Evolutionary conservation across 2,113 vertebrate species (phyloP), one percentile per base, ranked within the genome.

Genomic region (Castor canadensis): DNA sequence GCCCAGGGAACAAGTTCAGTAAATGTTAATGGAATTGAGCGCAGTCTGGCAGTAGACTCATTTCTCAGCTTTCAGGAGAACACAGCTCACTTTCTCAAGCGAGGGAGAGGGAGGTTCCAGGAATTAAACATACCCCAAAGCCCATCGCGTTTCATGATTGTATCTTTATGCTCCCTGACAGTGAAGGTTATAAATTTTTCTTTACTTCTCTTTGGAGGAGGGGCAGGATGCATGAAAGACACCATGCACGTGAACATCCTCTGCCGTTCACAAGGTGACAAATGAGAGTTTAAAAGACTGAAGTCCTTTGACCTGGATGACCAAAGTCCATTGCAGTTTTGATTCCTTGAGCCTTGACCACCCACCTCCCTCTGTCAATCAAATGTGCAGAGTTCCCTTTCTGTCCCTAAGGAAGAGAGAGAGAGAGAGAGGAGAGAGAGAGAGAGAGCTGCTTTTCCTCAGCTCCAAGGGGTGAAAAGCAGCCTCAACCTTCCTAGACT

Each of bases 1-100:
- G 84, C 62, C 7, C 0, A 0, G 0, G 35, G 58, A 22, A 5
- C 30, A 4, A 24, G 49, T 16, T 94, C 71, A 4, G 17, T 13
- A 72, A 13, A 38, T 16, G 49, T 49, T 62, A 38, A 90, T 35
- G 81, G 94, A 38, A n/a, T 12, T 69, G 92, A 67, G 49, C 3
- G 9, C 5, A 24, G 91, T 71, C n/a, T 4, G 20, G 67, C 20
- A 9, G 15, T 2, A 81, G 38, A 54, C 96, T 92, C 86, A 47
- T 54, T 69, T 87, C 86, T 84, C 58, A 45, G 82, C 58, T 67
- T 43, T 35, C 81, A 30, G 43, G 40, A 62, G n/a, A 75, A 30
- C 0, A 0, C 17, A 2, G 17, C 32, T 77, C 89, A 56, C n/a
- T 62, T 60, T 79, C 64, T 43, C n/a, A 5, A 28, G 62, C 35